These are phyloP conservation scores for Xylota segnis DNA, from an alignment of 2,888 invertebrate species.

Conservation along the genomic window DNA sequence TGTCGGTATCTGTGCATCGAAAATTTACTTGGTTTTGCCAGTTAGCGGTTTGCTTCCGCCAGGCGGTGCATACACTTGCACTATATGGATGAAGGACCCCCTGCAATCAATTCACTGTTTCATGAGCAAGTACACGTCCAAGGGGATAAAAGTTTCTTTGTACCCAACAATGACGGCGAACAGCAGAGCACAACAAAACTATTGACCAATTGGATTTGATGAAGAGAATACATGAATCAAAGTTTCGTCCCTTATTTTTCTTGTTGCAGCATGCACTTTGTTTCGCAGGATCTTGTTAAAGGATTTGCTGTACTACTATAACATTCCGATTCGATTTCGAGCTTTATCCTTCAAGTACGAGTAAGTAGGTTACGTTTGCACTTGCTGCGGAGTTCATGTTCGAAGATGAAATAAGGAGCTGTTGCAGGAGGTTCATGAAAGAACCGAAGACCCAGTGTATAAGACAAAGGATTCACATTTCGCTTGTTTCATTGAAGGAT, in stretches of 20 bases:
- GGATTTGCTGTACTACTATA: slow-evolving; percentile 23
- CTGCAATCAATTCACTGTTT: slow-evolving; percentile 9
- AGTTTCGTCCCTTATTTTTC: slow-evolving; percentile 22
- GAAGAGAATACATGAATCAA: slow-evolving; percentile 39
- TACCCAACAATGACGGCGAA: slow-evolving; percentile 15
- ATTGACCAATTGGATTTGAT: slow-evolving; percentile 60
- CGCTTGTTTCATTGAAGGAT: neutral
- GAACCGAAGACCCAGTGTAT: neutral
- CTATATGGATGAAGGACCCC: slow-evolving; percentile 9
- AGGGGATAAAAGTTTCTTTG: slow-evolving; percentile 32
- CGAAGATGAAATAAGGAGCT: neutral
- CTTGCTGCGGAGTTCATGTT: slow-evolving; percentile 8
- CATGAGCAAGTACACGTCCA: slow-evolving; percentile 15
- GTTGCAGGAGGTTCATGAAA: neutral
- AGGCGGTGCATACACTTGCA: neutral
- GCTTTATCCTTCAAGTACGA: slow-evolving; percentile 6
- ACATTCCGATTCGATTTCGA: slow-evolving; percentile 15
- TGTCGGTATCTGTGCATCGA: slow-evolving; percentile 23
- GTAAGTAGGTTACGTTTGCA: slow-evolving; percentile 19
- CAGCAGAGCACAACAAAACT: neutral
- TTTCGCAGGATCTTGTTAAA: slow-evolving; percentile 48
- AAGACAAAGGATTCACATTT: slow-evolving; percentile 4
- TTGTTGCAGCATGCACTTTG: slow-evolving; percentile 37
- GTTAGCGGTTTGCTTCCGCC: slow-evolving; percentile 51
- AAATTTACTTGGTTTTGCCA: slow-evolving; percentile 50